phyloP scores from a whole-genome alignment of 2,888 invertebrate species.

The Drosophila bunnanda region DNA sequence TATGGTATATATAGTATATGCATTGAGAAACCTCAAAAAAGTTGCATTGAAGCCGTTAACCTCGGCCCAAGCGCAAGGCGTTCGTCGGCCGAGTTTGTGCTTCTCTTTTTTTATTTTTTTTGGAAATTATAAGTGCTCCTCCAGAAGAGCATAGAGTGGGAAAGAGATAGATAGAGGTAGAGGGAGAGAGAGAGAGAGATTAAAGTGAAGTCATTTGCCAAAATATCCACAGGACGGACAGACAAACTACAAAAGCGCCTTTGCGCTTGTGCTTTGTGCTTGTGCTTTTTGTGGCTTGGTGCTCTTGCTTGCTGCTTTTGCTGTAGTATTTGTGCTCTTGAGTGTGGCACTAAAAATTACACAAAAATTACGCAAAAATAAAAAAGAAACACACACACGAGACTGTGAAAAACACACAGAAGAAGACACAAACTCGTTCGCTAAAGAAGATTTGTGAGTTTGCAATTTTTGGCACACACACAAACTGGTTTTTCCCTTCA shows the following conservation, averaged over 20 bases:
- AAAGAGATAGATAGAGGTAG: not conserved
- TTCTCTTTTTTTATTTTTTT: constrained; percentile 34
- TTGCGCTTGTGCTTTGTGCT: constrained; percentile 6
- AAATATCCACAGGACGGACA: constrained; percentile 57
- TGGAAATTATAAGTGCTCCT: constrained; percentile 65
- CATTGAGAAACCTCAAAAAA: constrained; percentile 77
- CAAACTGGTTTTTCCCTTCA: constrained; percentile 63
- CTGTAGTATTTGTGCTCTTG: not conserved
- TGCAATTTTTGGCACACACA: constrained; percentile 77
- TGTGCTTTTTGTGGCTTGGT: not conserved
- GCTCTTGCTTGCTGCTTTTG: not conserved
- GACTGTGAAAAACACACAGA: constrained; percentile 13
- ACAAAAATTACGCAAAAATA: constrained; percentile 57
- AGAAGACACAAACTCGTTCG: constrained; percentile 50
- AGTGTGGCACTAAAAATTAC: constrained; percentile 64
- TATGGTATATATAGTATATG: constrained; percentile 21
- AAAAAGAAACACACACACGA: constrained; percentile 47
- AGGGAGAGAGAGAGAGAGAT: constrained; percentile 33
- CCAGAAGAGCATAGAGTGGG: too few relatives aligned
- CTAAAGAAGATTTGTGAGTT: constrained; percentile 73
- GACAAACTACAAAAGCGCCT: constrained; percentile 35
- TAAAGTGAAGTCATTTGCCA: constrained; percentile 81
- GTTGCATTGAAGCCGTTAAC: constrained; percentile 84
- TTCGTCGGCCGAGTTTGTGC: constrained; percentile 76
- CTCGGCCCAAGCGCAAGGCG: constrained; percentile 75